phyloP scores from a whole-genome alignment of 2,797 vertebrate genomes.

The Clarias fuscus region DNA sequence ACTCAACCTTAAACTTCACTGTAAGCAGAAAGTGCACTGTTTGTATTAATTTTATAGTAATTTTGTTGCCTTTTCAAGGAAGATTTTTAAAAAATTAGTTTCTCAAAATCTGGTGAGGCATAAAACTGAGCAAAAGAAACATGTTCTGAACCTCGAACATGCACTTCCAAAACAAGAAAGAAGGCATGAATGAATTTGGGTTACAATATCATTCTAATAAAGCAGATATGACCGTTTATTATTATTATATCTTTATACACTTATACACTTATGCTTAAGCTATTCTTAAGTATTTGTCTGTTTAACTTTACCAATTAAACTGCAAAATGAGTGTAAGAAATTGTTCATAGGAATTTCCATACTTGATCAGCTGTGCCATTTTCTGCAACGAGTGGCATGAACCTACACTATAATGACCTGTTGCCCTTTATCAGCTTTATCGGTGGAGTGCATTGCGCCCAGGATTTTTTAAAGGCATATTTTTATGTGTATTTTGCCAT shows the following conservation, averaged over 20 bases:
- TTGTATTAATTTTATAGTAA: neutral
- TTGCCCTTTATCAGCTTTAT: neutral
- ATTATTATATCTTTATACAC: neutral
- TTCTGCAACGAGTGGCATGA: neutral
- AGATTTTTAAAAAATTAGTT: neutral
- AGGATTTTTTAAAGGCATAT: neutral
- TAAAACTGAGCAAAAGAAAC: neutral
- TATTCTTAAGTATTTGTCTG: neutral
- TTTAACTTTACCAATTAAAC: neutral
- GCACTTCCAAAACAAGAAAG: neutral
- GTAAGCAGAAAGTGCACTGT: neutral
- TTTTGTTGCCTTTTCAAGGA: neutral
- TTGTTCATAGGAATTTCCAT: neutral
- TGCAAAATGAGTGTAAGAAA: no score
- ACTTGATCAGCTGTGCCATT: neutral
- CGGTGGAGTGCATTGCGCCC: no score
- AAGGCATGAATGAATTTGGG: neutral
- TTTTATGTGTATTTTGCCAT: neutral
- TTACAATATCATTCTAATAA: neutral
- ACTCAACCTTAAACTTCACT: no score
- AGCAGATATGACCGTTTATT: neutral
- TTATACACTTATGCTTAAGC: neutral
- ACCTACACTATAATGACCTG: neutral
- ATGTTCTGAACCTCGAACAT: no score
- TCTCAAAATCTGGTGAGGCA: neutral